Evolutionary conservation across 2,113 vertebrate genomes (phyloP).

Genomic region (Cygnus atratus): DNA sequence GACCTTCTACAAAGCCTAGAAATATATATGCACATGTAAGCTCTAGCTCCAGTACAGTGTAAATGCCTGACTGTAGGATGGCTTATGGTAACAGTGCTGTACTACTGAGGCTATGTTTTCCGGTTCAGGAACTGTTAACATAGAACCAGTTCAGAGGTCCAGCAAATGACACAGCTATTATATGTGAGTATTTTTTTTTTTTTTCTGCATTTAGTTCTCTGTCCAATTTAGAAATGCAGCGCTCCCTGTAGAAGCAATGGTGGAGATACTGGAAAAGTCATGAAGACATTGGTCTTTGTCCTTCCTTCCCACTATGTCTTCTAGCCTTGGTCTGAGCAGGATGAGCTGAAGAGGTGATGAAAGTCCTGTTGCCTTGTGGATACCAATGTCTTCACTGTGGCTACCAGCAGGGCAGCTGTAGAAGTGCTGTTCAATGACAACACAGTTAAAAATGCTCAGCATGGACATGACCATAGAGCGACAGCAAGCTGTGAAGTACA

Average conservation of each 20-base stretch:
- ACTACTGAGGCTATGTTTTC: not conserved
- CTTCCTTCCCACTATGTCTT: not conserved
- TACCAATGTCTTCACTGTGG: not conserved
- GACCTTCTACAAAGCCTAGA: not conserved
- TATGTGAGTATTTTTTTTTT: not conserved
- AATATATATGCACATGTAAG: not conserved
- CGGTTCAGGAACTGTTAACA: not conserved
- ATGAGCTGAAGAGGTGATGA: not conserved
- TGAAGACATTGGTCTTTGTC: not conserved
- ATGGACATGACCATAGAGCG: not conserved
- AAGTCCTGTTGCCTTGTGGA: not conserved
- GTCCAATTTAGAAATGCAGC: not conserved
- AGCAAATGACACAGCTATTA: not conserved
- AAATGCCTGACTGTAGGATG: not conserved
- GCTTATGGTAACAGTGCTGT: not conserved
- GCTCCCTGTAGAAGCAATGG: not conserved
- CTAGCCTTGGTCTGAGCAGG: not conserved
- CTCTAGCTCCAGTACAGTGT: not conserved
- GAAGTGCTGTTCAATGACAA: not conserved
- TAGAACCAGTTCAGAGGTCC: not conserved
- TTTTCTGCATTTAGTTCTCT: not conserved
- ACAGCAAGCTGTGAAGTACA: not conserved
- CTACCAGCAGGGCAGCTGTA: not conserved
- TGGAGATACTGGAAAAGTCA: not conserved
- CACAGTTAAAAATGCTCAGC: not conserved